Evolutionary conservation across 2,797 vertebrate species (phyloP).

Genomic region (Myotis vivesi): DNA sequence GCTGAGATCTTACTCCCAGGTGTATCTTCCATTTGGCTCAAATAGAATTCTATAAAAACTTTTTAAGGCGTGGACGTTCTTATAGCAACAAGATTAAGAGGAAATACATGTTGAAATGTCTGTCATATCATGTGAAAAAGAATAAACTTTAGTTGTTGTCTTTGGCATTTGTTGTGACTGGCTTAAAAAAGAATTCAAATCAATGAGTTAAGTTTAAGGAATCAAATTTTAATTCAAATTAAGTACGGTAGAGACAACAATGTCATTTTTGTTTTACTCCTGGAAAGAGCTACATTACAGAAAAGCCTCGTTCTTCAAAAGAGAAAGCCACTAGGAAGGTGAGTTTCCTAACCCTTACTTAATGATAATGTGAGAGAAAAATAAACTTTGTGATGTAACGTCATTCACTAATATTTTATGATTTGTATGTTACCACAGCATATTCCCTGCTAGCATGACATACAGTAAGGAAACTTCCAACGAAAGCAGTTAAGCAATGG

Average conservation of each 20-base stretch:
- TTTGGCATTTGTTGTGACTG: neutral
- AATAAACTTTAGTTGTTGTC: neutral
- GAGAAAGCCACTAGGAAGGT: neutral
- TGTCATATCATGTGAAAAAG: neutral
- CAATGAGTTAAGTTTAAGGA: neutral
- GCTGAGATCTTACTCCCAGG: neutral
- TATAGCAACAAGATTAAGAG: neutral
- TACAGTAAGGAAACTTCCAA: neutral
- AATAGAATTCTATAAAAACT: neutral
- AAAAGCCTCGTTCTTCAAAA: neutral
- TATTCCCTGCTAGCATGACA: neutral
- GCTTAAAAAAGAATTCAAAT: neutral
- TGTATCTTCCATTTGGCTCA: neutral
- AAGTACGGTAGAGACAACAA: neutral
- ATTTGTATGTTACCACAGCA: neutral
- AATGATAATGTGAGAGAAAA: neutral
- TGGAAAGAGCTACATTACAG: neutral
- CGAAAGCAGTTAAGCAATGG: neutral
- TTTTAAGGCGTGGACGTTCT: neutral
- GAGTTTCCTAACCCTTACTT: neutral
- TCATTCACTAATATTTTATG: neutral
- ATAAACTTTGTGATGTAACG: neutral
- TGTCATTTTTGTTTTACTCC: neutral
- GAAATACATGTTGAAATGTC: neutral
- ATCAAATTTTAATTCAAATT: neutral